phyloP scores from a whole-genome alignment of 2,888 invertebrate genomes.

The Polietes domitor region DNA sequence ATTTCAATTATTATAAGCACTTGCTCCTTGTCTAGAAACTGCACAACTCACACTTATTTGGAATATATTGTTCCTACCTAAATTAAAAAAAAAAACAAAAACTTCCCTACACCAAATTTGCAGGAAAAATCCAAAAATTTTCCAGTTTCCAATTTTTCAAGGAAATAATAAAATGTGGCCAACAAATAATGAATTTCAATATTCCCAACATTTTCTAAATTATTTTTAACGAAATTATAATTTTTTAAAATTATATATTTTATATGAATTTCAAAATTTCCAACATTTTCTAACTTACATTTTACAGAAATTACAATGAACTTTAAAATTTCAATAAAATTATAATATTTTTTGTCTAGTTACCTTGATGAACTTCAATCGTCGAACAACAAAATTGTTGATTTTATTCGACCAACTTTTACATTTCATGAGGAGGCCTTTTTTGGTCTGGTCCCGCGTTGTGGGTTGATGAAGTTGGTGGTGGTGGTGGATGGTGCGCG shows the following conservation, averaged over 20 bases:
- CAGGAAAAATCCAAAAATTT: background rate
- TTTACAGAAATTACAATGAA: too few species aligned
- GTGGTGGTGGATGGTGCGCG: background rate
- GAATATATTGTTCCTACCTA: too few species aligned
- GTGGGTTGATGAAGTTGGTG: background rate
- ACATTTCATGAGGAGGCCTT: constrained; percentile 80
- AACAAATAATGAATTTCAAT: background rate
- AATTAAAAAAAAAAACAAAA: constrained; percentile 24
- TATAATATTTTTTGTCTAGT: constrained; percentile 63
- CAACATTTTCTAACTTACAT: background rate
- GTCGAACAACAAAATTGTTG: constrained; percentile 80
- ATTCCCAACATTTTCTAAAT: background rate
- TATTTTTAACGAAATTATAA: too few species aligned
- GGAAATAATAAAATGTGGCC: background rate
- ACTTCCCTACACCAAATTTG: background rate
- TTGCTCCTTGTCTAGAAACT: too few species aligned
- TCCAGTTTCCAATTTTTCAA: background rate
- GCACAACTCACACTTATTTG: too few species aligned
- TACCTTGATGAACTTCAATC: constrained; percentile 80
- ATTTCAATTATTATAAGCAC: too few species aligned
- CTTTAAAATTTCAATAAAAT: too few species aligned
- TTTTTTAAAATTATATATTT: too few species aligned
- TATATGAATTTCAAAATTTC: background rate
- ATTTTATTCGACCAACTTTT: constrained; percentile 81
- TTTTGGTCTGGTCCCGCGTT: constrained; percentile 31